Evolutionary conservation across 1,140 invertebrate genomes (phyloP), one percentile per base, ranked within the genome.

Genomic region (Cyphomyrmex costatus): DNA sequence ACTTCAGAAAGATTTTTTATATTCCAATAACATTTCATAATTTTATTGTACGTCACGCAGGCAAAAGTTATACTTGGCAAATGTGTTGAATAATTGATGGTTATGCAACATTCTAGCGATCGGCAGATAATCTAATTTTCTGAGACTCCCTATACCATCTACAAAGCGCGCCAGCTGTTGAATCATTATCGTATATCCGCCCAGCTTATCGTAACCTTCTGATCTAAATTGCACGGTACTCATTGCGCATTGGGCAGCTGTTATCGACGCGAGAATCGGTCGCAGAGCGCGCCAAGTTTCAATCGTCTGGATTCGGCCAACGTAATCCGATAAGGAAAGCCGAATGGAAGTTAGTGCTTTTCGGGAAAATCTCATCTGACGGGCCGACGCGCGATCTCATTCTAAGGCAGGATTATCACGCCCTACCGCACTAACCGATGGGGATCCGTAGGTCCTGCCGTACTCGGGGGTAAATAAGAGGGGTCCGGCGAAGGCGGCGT

Each of bases 281-380:
- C 65, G 46, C 65, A 24, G n/a, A n/a, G 71, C 30, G 77, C 49
- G 56, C 49, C 85, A 82, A 85, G 89, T 94, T 94, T 94, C 93
- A 94, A 94, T 94, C 91, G 91, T 82, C 88, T n/a, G 86, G 87
- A 91, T 90, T 88, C 91, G 85, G 27, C 63, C 73, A 71, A n/a
- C 65, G 83, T 94, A 94, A 94, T 94, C 94, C 92, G 93, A 93
- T 93, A 94, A 93, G 90, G 89, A 93, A 91, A 78, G 65, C 89
- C 89, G 87, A n/a, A 90, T 89, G 85, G 88, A 88, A 92, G 92
- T 88, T 89, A 89, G 80, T 89, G 90, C 90, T 88, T 94, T 92
- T 91, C 90, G 89, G 90, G 91, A 89, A 91, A 93, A 94, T 94
- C 93, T 93, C 92, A 93, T 94, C 92, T 89, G 88, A 87, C 90